Evolutionary conservation across 2,888 invertebrate species (phyloP), one percentile per base, ranked within the genome.

Genomic region (Tanypteryx hageni): DNA sequence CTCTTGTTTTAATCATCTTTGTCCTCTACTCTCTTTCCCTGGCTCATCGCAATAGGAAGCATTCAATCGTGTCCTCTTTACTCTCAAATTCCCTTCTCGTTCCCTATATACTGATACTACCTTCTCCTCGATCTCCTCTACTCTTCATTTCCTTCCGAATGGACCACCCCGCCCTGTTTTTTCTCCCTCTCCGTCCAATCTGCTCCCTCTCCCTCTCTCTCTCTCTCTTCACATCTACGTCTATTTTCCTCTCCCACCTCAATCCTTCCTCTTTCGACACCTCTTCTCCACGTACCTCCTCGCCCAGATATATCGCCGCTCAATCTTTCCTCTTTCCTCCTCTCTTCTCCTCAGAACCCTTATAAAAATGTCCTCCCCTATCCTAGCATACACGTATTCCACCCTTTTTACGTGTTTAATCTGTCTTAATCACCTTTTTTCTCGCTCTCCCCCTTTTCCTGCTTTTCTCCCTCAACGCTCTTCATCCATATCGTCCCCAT

Each of bases 371-470:
- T 13, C 76, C 22, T 11, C 11, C 27, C 44, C n/a, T 68, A 8
- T 68, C 22, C 27, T 27, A 5, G 76, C 76, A 76, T 27, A 76
- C 76, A 27, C 76, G 76, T 76, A 10, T 27, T 27, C 76, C 76
- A 27, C 27, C 76, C 76, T 27, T 11, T 27, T 76, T 76, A 76
- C 76, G 76, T 76, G 76, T 76, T 76, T 76, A 76, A 76, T 76
- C 76, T 76, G 76, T 76, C 76, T 76, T 76, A 76, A 76, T 76
- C 76, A 76, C 76, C 27, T 76, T 76, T 76, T 76, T 68, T n/a
- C 68, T 68, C 68, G n/a, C 68, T 44, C 44, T 44, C 44, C 5
- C 44, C 44, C 44, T 44, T 44, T n/a, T 44, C 3, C n/a, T n/a
- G 16, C 64, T n/a, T 64, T 64, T 7, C 64, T 11, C n/a, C 64